A percentile compares a stretch with the other conserved stretches of the same genome.
Evolutionary conservation across 2,797 vertebrate species (phyloP).

Genomic region (Carcharodon carcharias): DNA sequence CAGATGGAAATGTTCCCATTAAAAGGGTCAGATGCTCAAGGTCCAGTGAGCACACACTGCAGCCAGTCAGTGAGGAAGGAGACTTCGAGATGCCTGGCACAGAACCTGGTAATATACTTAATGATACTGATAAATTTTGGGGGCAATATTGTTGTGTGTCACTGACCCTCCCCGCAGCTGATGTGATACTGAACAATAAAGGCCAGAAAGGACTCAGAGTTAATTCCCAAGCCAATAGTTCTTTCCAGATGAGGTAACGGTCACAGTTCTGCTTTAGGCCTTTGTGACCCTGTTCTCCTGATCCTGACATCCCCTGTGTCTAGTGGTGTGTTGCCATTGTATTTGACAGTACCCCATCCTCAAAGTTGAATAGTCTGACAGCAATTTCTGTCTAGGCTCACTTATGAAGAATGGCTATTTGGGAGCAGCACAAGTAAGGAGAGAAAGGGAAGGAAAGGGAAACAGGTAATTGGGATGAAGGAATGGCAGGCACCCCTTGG

Average conservation of each 20-base stretch:
- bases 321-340: not conserved
- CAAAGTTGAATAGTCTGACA: not conserved
- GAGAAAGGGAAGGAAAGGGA: not conserved
- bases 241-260: not conserved
- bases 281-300: not conserved
- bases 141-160: not conserved
- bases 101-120: slow-evolving; percentile 46
- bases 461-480: not conserved
- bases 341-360: not conserved
- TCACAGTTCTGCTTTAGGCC: not conserved
- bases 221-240: not conserved
- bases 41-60: not conserved
- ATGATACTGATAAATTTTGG: not conserved
- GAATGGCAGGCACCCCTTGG: not conserved
- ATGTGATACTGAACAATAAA: not conserved
- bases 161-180: not conserved
- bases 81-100: rapidly evolving
- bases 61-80: rapidly evolving
- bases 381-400: no score
- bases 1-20: slow-evolving; percentile 18
- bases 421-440: no score
- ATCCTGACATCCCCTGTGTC: not conserved
- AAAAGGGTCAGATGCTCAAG: slow-evolving; percentile 3
- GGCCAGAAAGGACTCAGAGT: not conserved
- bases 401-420: not conserved